Percentiles rank a stretch among this genome's conserved stretches.
Conservation (phyloP, 2,113 vertebrate genomes). For the Myocastor coypus region DNA sequence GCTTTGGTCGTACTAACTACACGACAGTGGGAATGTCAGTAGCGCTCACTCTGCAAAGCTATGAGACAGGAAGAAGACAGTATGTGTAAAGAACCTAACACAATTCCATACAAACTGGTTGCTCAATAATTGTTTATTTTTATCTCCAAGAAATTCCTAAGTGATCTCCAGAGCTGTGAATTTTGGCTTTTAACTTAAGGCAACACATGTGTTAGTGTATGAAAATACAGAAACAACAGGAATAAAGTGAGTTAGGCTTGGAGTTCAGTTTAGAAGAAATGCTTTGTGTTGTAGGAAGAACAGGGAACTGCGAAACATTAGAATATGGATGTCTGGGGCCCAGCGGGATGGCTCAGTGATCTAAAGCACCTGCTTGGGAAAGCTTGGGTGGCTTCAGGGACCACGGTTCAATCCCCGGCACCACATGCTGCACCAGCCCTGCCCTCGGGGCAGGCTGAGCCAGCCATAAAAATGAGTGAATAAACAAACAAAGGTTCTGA, state of each 20-base stretch:
- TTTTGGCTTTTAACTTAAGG: constrained; percentile 23
- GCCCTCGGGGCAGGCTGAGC: no score
- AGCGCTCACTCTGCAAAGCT: not conserved
- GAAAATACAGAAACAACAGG: constrained; percentile 5
- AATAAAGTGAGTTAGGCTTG: constrained; percentile 47
- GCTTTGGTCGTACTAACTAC: not conserved
- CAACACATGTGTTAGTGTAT: constrained; percentile 1
- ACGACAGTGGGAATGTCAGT: not conserved
- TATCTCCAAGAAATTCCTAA: constrained; percentile 42
- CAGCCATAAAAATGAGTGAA: no score
- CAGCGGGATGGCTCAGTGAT: no score
- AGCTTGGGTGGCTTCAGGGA: no score
- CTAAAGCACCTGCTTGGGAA: no score
- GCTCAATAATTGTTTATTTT: constrained; percentile 11
- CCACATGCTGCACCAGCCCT: no score
- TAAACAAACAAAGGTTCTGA: no score
- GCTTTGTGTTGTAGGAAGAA: constrained; percentile 3
- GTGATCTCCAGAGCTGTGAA: not conserved
- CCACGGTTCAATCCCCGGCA: no score
- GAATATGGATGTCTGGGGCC: constrained; percentile 40
- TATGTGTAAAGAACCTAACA: not conserved
- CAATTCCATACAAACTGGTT: not conserved
- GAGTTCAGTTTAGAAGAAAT: constrained; percentile 48
- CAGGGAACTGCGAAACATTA: not conserved
- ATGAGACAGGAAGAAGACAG: not conserved